Percentiles rank a stretch among this genome's conserved stretches.
These are phyloP conservation scores for Gymnopithys bicolor DNA, from an alignment of 2,797 vertebrate genomes.

Conservation along the genomic window DNA sequence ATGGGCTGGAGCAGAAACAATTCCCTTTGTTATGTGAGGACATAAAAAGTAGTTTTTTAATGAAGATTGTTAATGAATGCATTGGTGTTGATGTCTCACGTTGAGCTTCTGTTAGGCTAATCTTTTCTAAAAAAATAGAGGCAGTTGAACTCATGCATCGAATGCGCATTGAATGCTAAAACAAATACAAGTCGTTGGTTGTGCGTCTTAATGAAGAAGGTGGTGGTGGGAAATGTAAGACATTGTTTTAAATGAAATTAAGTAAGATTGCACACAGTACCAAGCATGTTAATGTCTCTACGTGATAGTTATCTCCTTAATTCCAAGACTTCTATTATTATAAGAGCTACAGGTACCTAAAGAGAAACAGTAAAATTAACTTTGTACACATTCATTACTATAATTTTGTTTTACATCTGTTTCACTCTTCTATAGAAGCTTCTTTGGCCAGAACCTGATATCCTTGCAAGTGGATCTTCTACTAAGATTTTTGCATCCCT, in stretches of 20 bases:
- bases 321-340: background rate
- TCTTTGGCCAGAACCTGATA: conserved; percentile 36
- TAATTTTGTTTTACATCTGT: background rate
- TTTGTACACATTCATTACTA: conserved; percentile 42
- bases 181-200: background rate
- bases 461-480: conserved; percentile 53
- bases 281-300: background rate
- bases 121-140: background rate
- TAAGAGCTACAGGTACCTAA: background rate
- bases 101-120: background rate
- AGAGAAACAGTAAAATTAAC: conserved; percentile 47
- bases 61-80: background rate
- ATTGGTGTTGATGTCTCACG: background rate
- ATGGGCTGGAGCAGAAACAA: background rate
- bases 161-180: background rate
- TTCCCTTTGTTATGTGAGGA: background rate
- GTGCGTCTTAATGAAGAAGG: background rate
- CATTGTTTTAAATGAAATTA: conserved; percentile 22
- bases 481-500: conserved; percentile 55
- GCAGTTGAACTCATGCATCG: background rate
- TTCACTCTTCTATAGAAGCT: conserved; percentile 29
- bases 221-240: background rate
- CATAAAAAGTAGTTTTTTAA: background rate
- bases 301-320: background rate
- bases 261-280: conserved; percentile 11